A percentile compares a stretch with the other conserved stretches of the same genome.
These are phyloP conservation scores for Eulemur albifrons DNA, from an alignment of 2,797 vertebrate species.

Conservation along the genomic window DNA sequence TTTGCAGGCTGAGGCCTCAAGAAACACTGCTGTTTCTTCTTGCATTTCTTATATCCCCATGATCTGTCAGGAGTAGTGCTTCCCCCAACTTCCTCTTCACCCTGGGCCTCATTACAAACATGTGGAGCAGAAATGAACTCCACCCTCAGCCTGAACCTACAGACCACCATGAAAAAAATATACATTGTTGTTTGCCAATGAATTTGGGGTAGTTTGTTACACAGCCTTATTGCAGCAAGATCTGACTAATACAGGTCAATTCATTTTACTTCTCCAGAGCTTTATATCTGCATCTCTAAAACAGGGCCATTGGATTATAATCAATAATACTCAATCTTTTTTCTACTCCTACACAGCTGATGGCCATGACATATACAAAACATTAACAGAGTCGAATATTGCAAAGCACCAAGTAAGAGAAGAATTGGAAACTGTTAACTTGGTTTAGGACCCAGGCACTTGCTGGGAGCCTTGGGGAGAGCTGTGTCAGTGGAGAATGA, in stretches of 20 bases:
- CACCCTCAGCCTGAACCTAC: background rate
- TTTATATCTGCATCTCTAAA: slow-evolving; percentile 21
- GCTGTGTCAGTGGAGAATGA: background rate
- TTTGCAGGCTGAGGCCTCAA: background rate
- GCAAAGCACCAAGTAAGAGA: background rate
- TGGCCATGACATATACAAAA: background rate
- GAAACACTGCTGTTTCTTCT: background rate
- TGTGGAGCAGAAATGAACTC: background rate
- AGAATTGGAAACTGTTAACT: background rate
- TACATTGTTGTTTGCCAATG: background rate
- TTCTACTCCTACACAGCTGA: background rate
- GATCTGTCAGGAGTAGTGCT: background rate
- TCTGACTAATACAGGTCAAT: background rate
- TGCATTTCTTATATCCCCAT: background rate
- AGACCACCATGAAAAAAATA: background rate
- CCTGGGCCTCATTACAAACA: background rate
- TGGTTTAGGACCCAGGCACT: background rate
- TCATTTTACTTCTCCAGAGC: background rate
- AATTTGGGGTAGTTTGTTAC: background rate
- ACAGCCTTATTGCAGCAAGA: background rate
- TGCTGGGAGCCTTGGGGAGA: background rate
- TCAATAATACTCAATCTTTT: background rate
- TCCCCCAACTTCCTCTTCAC: background rate
- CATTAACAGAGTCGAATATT: background rate
- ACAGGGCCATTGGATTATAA: background rate